Base-by-base conservation (phyloP, 2,888 invertebrate species). In the Ophioninae sp. region DNA sequence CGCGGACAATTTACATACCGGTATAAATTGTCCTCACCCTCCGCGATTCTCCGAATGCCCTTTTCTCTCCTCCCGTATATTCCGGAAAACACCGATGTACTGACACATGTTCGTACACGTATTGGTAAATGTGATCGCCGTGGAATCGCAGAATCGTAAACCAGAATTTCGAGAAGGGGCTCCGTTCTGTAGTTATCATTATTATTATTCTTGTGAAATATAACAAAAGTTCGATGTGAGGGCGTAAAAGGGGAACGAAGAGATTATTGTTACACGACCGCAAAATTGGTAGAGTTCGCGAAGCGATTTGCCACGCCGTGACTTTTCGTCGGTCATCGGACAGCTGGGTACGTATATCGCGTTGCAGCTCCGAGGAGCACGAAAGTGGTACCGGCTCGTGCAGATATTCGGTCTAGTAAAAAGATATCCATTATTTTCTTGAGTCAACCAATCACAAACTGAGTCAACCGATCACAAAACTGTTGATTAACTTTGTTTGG, bases 251-350 rank as follows among this genome's bases (percentile, higher is more conserved):
- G 17, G 41, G 57, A 13, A 2, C 37, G 64, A 20, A 39, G 37
- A 68, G 37, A 21, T 1, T 72, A 76, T 75, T 69, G 79, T 72
- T 76, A 76, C 72, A 83, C 79, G 79, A 79, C 82, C 82, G 79
- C 79, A 79, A 83, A 83, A 83, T 83, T 83, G 82, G 72, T 44
- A 70, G 72, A 75, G 65, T 79, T 76, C 59, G 79, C 75, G 41
- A 64, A 50, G 44, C 65, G 81, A 76, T 70, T 74, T 80, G 56
- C 78, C 61, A 57, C 70, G 50, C 70, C 20, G 56, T 39, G 78
- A 56, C 41, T 78, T 78, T 61, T 57, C 64, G 64, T 57, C 56
- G 69, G 39, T 70, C 69, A 65, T 50, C 64, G 56, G 39, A 20
- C 21, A 30, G 30, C 30, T 3, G 23, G 41, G 39, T 69, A 57